A percentile compares a stretch with the other conserved stretches of the same genome.
Evolutionary conservation across 2,113 vertebrate species (phyloP).

Genomic region (Corythornis cristatus): DNA sequence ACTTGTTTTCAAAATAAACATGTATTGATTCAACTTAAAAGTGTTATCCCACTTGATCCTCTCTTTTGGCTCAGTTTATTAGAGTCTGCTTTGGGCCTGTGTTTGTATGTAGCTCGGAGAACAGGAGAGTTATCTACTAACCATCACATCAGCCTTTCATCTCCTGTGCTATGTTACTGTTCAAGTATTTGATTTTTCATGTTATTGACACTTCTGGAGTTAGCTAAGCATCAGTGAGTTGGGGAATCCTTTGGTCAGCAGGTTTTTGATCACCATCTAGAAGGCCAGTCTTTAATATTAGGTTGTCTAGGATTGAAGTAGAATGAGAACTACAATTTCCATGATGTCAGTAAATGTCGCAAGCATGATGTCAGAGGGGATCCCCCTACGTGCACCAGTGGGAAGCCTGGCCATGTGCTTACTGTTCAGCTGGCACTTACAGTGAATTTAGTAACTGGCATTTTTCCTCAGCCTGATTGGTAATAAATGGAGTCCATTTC

Average conservation of each 20-base stretch:
- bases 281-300: background rate
- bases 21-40: background rate
- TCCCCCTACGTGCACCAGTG: accelerated
- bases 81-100: background rate
- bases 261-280: background rate
- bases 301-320: background rate
- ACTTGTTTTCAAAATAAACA: background rate
- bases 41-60: background rate
- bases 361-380: background rate
- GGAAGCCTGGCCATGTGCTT: accelerated
- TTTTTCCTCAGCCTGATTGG: background rate
- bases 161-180: background rate
- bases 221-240: background rate
- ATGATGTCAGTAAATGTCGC: background rate
- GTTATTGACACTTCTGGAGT: background rate
- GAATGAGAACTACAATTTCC: background rate
- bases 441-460: background rate
- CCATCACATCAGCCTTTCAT: background rate
- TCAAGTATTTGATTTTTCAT: background rate
- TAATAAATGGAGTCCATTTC: background rate
- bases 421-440: background rate
- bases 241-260: background rate
- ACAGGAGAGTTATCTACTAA: background rate
- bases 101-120: background rate
- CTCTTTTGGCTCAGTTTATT: background rate